Base-by-base conservation (phyloP, 2,888 invertebrate species). In the Scrobipalpa atriplicella region DNA sequence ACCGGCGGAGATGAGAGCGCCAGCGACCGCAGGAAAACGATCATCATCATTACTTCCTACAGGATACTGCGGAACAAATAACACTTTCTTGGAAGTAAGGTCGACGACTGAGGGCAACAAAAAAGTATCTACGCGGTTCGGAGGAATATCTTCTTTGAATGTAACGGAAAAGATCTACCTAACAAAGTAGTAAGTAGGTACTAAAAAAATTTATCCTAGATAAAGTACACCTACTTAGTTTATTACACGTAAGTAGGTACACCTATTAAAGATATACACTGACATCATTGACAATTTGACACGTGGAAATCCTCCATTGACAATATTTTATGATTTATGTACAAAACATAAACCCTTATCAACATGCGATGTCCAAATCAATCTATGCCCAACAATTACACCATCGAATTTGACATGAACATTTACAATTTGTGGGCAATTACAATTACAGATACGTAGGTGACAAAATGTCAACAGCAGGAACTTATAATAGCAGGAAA, bases 381-480 rank as follows among this genome's bases (percentile, higher is more conserved):
- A 62, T 62, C 43, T 8, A 11, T 19, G 21, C 47, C 47, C n/a
- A 39, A n/a, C n/a, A 43, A 47, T 18, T 19, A 56, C 21, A 52
- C 8, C 8, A 18, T 7, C 10, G 51, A 18, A 18, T 41, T 19
- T 16, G 43, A 62, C 21, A 43, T 29, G 36, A 21, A 43, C 43
- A 47, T 62, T 29, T 47, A 18, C 29, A 62, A 62, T 62, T 52
- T 43, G 13, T 43, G 18, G 62, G 64, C 54, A 70, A 71, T 69
- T 70, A 71, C 66, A 47, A 29, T 56, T 69, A 60, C 63, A 3
- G 54, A n/a, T 6, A 56, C 18, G 56, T 66, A 66, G 64, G 69
- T 75, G 79, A 80, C 78, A 76, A 77, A 77, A 77, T 79, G 77
- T 78, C 80, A 81, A 80, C 80, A 77, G 74, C 72, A 56, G 29